phyloP scores from a whole-genome alignment of 1,140 invertebrate genomes.

The Pseudomyrmex sp. region DNA sequence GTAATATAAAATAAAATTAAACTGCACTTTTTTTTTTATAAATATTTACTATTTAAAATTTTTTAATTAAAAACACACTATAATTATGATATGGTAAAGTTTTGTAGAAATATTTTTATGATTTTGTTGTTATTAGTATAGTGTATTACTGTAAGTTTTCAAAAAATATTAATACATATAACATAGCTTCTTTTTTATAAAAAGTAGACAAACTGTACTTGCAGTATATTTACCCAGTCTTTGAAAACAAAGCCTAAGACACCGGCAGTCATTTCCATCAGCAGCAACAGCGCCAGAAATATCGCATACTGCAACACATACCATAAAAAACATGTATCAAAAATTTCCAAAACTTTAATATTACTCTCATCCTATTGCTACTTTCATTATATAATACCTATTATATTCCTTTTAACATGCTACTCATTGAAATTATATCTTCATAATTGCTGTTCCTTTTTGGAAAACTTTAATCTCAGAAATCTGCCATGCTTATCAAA shows the following conservation, averaged over 20 bases:
- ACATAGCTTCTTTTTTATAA: no score
- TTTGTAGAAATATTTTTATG: no score
- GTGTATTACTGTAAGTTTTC: no score
- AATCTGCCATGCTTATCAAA: not conserved
- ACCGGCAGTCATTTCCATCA: constrained; percentile 96
- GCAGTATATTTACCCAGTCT: constrained; percentile 92
- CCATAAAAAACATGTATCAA: constrained; percentile 8
- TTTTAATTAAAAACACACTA: no score
- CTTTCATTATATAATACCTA: not conserved
- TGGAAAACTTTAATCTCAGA: not conserved
- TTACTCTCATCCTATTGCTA: no score
- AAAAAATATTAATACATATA: no score
- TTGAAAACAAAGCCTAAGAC: constrained; percentile 98
- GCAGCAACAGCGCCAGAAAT: constrained; percentile 94
- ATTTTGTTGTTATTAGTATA: no score
- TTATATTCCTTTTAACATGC: not conserved
- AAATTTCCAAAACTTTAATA: not conserved
- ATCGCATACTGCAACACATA: constrained; percentile 94
- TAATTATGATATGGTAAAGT: no score
- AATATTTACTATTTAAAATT: no score
- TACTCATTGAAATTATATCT: not conserved
- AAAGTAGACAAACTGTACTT: no score
- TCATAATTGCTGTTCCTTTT: not conserved
- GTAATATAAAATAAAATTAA: no score
- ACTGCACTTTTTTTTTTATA: no score